These are phyloP conservation scores for Orthonevra nobilis DNA, from an alignment of 2,888 invertebrate genomes.

Conservation along the genomic window DNA sequence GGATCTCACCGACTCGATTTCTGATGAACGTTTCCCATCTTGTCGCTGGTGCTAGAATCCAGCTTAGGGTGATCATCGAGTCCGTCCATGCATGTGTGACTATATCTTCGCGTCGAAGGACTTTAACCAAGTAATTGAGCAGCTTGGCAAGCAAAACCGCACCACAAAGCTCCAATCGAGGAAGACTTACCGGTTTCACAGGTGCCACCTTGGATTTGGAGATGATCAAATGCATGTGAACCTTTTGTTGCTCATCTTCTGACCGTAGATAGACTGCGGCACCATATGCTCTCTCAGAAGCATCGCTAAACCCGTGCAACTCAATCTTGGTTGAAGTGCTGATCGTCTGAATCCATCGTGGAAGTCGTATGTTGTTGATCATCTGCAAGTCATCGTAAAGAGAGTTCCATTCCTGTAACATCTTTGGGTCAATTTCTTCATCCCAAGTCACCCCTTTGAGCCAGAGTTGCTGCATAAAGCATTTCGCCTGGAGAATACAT, in stretches of 20 bases:
- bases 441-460: slow-evolving; percentile 2
- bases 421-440: neutral
- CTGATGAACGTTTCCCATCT: slow-evolving; percentile 15
- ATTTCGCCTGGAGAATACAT: slow-evolving; percentile 3
- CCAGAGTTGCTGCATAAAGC: slow-evolving; percentile 12
- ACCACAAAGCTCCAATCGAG: slow-evolving; percentile 17
- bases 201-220: slow-evolving; percentile 25
- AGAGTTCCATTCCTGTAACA: slow-evolving; percentile 11
- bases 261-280: slow-evolving; percentile 9
- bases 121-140: neutral
- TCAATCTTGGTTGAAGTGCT: neutral
- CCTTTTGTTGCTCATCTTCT: neutral
- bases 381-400: neutral
- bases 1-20: slow-evolving; percentile 13
- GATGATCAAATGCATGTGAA: slow-evolving; percentile 4
- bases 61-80: neutral
- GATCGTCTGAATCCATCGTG: neutral
- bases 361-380: neutral
- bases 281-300: slow-evolving; percentile 28
- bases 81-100: neutral
- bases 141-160: slow-evolving; percentile 17
- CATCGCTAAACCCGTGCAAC: slow-evolving; percentile 43
- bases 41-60: neutral
- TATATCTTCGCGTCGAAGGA: neutral
- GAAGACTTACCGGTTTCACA: slow-evolving; percentile 14